These are phyloP conservation scores for Suncus etruscus DNA, from an alignment of 2,113 vertebrate genomes.

Conservation along the genomic window DNA sequence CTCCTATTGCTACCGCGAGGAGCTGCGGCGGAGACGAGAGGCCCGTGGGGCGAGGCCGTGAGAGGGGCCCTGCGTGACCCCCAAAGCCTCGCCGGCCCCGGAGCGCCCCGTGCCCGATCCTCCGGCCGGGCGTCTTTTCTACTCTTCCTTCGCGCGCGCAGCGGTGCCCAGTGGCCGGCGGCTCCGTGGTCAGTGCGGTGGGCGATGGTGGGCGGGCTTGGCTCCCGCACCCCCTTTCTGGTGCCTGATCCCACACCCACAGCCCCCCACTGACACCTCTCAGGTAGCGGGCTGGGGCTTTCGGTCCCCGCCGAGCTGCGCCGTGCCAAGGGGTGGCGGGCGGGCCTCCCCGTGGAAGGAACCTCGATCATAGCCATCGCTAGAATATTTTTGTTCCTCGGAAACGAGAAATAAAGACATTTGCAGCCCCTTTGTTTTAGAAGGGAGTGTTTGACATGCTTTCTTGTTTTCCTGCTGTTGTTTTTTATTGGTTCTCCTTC, in stretches of 20 bases:
- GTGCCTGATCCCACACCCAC: slow-evolving; percentile 92
- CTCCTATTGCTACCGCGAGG: slow-evolving; percentile 98
- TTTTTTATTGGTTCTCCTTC: no score
- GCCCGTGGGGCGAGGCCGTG: slow-evolving; percentile 90
- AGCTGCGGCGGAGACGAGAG: slow-evolving; percentile 95
- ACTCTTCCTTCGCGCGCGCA: slow-evolving; percentile 67
- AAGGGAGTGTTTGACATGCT: slow-evolving; percentile 84
- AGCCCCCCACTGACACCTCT: slow-evolving; percentile 92
- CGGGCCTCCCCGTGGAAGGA: slow-evolving; percentile 82
- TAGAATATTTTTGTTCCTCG: slow-evolving; percentile 86
- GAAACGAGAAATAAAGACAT: slow-evolving; percentile 81
- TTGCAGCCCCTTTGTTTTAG: slow-evolving; percentile 83
- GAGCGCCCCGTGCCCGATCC: slow-evolving; percentile 81
- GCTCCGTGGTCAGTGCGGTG: slow-evolving; percentile 88
- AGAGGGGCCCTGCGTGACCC: slow-evolving; percentile 71
- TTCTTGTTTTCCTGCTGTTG: slow-evolving; percentile 42
- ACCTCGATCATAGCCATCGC: slow-evolving; percentile 82
- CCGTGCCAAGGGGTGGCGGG: slow-evolving; percentile 74
- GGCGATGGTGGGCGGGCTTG: slow-evolving; percentile 79
- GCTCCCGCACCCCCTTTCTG: slow-evolving; percentile 89
- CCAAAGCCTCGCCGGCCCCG: not conserved
- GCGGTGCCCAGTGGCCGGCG: slow-evolving; percentile 81
- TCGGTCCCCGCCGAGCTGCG: slow-evolving; percentile 82
- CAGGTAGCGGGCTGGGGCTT: slow-evolving; percentile 90
- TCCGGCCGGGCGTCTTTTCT: slow-evolving; percentile 87